Percentiles rank a stretch among this genome's conserved stretches.
phyloP scores from a whole-genome alignment of 92 coral and sea anemone genomes.

The Epizoanthus ramosus region DNA sequence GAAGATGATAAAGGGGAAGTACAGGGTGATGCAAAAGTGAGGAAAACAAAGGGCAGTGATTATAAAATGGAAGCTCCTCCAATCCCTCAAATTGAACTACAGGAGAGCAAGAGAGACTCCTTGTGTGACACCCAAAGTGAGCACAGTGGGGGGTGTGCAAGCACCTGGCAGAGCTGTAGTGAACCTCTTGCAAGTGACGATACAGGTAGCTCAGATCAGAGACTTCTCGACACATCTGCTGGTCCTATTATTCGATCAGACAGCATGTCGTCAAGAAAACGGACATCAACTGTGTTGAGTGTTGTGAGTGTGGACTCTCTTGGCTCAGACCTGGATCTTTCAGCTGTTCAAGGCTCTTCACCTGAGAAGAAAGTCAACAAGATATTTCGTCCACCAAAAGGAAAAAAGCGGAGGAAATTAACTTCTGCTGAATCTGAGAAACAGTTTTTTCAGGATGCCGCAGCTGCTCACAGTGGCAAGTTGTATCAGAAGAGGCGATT shows the following conservation, averaged over 20 bases:
- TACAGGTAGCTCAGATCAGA: constrained; percentile 43
- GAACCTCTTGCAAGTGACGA: constrained; percentile 75
- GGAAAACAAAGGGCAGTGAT: not conserved
- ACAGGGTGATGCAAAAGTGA: not conserved
- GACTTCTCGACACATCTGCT: constrained; percentile 10
- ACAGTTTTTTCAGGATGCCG: constrained; percentile 82
- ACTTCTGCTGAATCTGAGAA: constrained; percentile 77
- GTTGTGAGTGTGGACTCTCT: constrained; percentile 67
- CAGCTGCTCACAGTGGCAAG: constrained; percentile 89
- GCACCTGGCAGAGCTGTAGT: constrained; percentile 67
- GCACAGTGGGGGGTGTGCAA: constrained; percentile 61
- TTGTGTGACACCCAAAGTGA: constrained; percentile 78
- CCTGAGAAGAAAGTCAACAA: constrained; percentile 31
- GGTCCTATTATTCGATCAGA: constrained; percentile 13
- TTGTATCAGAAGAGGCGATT: constrained; percentile 88
- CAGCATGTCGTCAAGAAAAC: constrained; percentile 62
- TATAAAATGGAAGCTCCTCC: constrained; percentile 8
- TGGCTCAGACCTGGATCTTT: constrained; percentile 64
- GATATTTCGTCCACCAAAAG: constrained; percentile 54
- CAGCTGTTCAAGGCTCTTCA: constrained; percentile 15
- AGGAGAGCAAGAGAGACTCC: constrained; percentile 59
- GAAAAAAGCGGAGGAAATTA: constrained; percentile 64
- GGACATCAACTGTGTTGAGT: constrained; percentile 79
- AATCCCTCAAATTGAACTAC: constrained; percentile 14
- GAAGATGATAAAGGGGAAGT: constrained; percentile 55